Conservation (phyloP, 2,888 invertebrate species). For the Agrenia bidenticulata region DNA sequence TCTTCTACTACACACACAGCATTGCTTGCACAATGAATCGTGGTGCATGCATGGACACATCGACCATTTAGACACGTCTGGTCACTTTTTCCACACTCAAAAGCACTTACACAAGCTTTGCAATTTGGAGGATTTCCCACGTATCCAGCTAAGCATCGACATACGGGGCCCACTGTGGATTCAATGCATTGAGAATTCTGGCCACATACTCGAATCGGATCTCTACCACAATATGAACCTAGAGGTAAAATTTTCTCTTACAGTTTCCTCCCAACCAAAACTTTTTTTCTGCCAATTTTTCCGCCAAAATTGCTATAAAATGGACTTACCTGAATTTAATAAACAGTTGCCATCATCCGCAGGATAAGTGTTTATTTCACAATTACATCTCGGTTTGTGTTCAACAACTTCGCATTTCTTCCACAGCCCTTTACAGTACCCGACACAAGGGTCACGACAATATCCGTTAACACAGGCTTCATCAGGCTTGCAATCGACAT, state of each 20-base stretch:
- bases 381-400: conserved; percentile 50
- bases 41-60: conserved; percentile 52
- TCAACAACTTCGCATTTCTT: conserved; percentile 52
- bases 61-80: conserved; percentile 52
- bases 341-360: conserved; percentile 52
- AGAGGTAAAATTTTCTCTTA: background rate
- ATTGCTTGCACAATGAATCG: conserved; percentile 48
- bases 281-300: background rate
- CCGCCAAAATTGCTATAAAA: background rate
- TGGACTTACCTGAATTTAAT: conserved; percentile 43
- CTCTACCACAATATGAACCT: conserved; percentile 52
- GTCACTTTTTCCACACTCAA: conserved; percentile 52
- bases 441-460: conserved; percentile 51
- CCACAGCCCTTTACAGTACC: conserved; percentile 50
- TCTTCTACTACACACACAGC: conserved; percentile 52
- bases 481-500: conserved; percentile 49
- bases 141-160: conserved; percentile 33
- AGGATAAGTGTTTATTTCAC: conserved; percentile 52
- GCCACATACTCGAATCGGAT: conserved; percentile 52
- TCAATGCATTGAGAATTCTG: conserved; percentile 52
- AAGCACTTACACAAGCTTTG: conserved; percentile 49
- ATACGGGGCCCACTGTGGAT: conserved; percentile 46
- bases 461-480: conserved; percentile 52
- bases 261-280: background rate
- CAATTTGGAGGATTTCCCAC: conserved; percentile 52